Evolutionary conservation across 1,140 invertebrate genomes (phyloP).

Genomic region (Eurytemora carolleeae): DNA sequence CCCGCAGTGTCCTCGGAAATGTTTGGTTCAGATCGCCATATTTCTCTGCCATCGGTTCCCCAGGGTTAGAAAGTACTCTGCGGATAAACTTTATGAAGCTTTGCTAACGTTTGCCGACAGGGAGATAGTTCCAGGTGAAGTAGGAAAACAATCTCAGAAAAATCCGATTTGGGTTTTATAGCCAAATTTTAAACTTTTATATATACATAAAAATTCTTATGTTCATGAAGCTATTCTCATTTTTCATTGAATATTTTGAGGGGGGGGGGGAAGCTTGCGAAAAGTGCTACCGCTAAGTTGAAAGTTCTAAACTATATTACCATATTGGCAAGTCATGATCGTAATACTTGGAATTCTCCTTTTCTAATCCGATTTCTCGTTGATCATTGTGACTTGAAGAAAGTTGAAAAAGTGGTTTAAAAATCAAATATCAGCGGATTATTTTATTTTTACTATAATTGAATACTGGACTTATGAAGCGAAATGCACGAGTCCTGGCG

Average conservation of each 20-base stretch:
- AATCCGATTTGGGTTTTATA: no score
- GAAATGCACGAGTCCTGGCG: no score
- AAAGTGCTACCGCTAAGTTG: neutral
- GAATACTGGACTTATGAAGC: no score
- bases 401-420: no score
- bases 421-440: no score
- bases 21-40: conserved; percentile 7
- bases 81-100: conserved; percentile 13
- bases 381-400: no score
- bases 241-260: neutral
- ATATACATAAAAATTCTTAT: neutral
- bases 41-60: conserved; percentile 17
- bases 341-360: no score
- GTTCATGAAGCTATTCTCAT: neutral
- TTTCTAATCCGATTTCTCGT: no score
- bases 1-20: neutral
- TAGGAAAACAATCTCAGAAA: no score
- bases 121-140: neutral
- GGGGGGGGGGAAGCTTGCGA: neutral
- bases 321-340: no score
- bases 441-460: no score
- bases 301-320: neutral
- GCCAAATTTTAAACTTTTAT: neutral
- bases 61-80: conserved; percentile 11
- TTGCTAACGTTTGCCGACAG: conserved; percentile 3